Percentiles rank a stretch among this genome's conserved stretches.
Evolutionary conservation across 2,797 vertebrate genomes (phyloP).

Genomic region (Podarcis siculus): DNA sequence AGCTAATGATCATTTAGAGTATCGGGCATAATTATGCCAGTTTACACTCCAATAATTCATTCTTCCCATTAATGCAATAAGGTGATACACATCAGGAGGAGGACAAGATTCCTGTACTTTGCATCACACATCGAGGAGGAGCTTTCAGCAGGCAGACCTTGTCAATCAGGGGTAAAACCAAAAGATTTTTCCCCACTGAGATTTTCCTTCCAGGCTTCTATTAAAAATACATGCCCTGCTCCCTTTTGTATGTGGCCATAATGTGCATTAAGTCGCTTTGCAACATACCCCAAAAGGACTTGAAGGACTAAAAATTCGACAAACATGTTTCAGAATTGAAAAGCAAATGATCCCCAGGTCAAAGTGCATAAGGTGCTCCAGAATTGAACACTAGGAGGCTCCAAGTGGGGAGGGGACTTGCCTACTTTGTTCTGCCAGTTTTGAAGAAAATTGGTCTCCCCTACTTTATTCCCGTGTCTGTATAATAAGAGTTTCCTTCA

Average conservation of each 20-base stretch:
- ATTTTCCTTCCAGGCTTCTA: not conserved
- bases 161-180: not conserved
- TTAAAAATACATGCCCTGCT: too few relatives aligned
- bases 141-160: not conserved
- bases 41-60: not conserved
- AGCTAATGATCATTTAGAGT: not conserved
- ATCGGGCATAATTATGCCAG: not conserved
- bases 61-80: not conserved
- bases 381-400: rapidly evolving
- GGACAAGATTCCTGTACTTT: not conserved
- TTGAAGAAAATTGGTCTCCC: not conserved
- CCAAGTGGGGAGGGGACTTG: too few relatives aligned
- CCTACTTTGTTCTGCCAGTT: not conserved
- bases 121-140: not conserved
- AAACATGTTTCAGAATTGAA: not conserved
- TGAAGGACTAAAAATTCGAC: not conserved
- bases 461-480: not conserved
- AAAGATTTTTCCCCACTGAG: not conserved
- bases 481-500: not conserved
- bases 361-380: not conserved
- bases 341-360: not conserved
- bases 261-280: not conserved
- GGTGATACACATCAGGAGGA: not conserved
- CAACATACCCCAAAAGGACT: not conserved
- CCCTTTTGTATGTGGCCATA: not conserved